A percentile compares a stretch with the other conserved stretches of the same genome.
Conservation (phyloP, 2,888 invertebrate species). For the Xestia c-nigrum region DNA sequence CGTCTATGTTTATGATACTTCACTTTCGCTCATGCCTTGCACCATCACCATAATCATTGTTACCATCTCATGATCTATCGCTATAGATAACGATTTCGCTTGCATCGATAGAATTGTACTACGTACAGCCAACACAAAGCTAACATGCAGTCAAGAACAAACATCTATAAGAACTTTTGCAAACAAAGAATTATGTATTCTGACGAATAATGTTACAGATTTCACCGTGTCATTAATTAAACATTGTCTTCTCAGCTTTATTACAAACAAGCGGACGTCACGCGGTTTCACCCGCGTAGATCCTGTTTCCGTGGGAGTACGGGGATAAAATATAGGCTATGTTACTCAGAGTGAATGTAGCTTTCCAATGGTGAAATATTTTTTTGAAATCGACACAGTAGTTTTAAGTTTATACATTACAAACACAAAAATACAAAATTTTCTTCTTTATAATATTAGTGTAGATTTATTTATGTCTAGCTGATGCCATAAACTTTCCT, state of each 20-base stretch:
- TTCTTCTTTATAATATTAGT: too few relatives aligned
- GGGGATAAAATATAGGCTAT: too few relatives aligned
- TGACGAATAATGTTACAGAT: not conserved
- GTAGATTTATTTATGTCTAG: not conserved
- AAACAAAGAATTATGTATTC: not conserved
- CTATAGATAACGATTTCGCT: slow-evolving; percentile 60
- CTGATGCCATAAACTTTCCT: too few relatives aligned
- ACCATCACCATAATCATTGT: slow-evolving; percentile 55
- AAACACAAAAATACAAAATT: too few relatives aligned
- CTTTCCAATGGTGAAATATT: too few relatives aligned
- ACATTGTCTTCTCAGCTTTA: not conserved
- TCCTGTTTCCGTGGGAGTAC: too few relatives aligned
- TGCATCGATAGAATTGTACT: slow-evolving; percentile 65
- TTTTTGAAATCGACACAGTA: too few relatives aligned
- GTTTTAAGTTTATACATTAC: too few relatives aligned
- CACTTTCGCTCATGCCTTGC: slow-evolving; percentile 23
- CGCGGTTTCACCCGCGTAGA: too few relatives aligned
- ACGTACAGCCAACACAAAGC: slow-evolving; percentile 57
- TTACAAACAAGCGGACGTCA: not conserved
- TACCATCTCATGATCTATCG: slow-evolving; percentile 56
- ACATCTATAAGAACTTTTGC: not conserved
- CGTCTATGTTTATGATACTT: not conserved
- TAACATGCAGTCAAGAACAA: not conserved
- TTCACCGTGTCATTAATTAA: not conserved
- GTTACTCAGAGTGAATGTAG: too few relatives aligned